Base-by-base conservation (phyloP, 2,797 vertebrate genomes). In the Semaprochilodus insignis region DNA sequence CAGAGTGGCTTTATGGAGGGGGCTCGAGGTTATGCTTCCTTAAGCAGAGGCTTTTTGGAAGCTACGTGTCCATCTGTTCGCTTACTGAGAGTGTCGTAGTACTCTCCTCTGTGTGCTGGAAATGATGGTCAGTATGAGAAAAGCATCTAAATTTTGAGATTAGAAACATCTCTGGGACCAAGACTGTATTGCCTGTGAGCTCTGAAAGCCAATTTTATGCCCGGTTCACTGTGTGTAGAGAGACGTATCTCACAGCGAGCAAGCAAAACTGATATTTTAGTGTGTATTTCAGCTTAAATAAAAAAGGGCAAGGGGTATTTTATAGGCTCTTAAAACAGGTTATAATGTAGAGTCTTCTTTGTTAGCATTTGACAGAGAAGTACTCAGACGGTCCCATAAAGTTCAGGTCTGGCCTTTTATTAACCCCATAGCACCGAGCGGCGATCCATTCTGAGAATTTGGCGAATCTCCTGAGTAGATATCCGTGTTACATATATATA, bases 81-180 rank as follows among this genome's bases (percentile, higher is more conserved):
- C 25, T 17, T 16, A 73, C 44, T 54, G 25, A 52, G 69, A 55
- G 6, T 23, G 23, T 31, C 54, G 51, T 31, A 73, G 10, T 27
- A 31, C 19, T 44, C 19, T 69, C 19, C 2, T 10, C 19, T 67
- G 34, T 67, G 15, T 44, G 65, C 62, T 59, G 21, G 23, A 59
- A 57, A 36, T 72, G n/a, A 52, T 51, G 71, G 51, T 17, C 16
- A 51, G 36, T 51, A 15, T 14, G 40, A 13, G 44, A 55, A 65
- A 63, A 80, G 27, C 44, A 25, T 51, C 40, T 80, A 23, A 73
- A 19, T 73, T 65, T 7, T 63, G 70, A 74, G 23, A 36, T 62
- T 62, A 60, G 17, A 11, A 65, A 19, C 17, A 57, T 74, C 71
- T 57, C 67, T 51, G 23, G 57, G n/a, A 23, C 31, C 27, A 23